Evolutionary conservation across 2,797 vertebrate genomes (phyloP).

Genomic region (Malurus leucopterus): DNA sequence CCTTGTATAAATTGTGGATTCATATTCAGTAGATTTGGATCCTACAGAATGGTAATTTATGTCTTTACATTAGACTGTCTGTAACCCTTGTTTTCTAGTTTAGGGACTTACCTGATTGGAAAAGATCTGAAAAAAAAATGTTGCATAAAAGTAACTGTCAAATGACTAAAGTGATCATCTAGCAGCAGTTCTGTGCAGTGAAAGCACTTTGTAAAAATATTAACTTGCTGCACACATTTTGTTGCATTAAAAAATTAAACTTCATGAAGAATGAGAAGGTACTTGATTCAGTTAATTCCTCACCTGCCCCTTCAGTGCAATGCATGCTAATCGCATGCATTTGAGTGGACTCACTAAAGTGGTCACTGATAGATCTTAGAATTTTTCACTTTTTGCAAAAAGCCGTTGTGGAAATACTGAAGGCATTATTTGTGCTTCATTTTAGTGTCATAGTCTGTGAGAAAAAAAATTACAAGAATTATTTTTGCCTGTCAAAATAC

Average conservation of each 20-base stretch:
- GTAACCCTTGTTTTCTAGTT: neutral
- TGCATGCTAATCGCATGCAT: neutral
- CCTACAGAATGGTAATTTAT: neutral
- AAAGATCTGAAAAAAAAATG: rapidly evolving
- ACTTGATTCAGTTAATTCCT: neutral
- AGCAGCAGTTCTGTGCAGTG: neutral
- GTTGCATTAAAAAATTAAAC: neutral
- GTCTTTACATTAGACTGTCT: neutral
- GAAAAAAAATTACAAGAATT: neutral
- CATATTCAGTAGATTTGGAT: neutral
- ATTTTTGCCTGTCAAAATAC: neutral
- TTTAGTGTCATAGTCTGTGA: neutral
- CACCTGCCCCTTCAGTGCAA: neutral
- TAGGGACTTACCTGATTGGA: neutral
- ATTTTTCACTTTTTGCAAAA: neutral
- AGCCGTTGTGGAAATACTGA: neutral
- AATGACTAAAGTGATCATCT: neutral
- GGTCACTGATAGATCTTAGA: neutral
- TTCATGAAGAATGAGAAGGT: neutral
- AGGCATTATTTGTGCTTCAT: neutral
- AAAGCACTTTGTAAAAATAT: neutral
- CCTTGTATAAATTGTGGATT: neutral
- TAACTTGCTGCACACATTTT: neutral
- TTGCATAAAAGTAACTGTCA: neutral
- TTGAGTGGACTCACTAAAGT: neutral